Evolutionary conservation across 2,113 vertebrate genomes (phyloP).

Genomic region (Bostrychus sinensis): DNA sequence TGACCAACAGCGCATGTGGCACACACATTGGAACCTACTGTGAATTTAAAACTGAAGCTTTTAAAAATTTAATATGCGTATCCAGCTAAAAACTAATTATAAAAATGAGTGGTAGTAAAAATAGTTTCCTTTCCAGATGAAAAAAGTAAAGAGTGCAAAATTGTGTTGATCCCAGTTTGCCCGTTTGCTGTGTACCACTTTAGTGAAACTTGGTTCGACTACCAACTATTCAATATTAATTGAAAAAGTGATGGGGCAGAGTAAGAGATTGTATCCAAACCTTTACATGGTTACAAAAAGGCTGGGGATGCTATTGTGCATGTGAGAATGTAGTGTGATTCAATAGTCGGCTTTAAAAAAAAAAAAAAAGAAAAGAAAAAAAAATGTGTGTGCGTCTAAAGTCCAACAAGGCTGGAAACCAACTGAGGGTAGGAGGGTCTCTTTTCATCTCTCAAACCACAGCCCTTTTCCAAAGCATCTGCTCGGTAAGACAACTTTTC

Average conservation of each 20-base stretch:
- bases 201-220: constrained; percentile 54
- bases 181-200: constrained; percentile 61
- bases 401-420: constrained; percentile 63
- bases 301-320: constrained; percentile 68
- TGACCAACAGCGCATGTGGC: constrained; percentile 38
- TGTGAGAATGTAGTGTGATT: constrained; percentile 75
- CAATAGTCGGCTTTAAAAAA: constrained; percentile 48
- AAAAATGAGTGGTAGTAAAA: constrained; percentile 56
- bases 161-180: constrained; percentile 59
- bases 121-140: constrained; percentile 33
- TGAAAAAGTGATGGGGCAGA: constrained; percentile 35
- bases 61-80: constrained; percentile 69
- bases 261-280: constrained; percentile 40
- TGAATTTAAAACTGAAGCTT: constrained; percentile 61
- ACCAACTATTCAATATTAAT: constrained; percentile 15
- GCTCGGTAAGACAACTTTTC: constrained; percentile 33
- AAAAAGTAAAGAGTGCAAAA: constrained; percentile 63
- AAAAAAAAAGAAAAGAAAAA: constrained; percentile 27
- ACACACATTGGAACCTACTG: constrained; percentile 40
- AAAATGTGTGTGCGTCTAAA: constrained; percentile 51
- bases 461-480: constrained; percentile 44
- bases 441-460: constrained; percentile 38
- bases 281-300: constrained; percentile 56
- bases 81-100: constrained; percentile 66
- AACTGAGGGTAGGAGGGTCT: constrained; percentile 56